Evolutionary conservation across 2,113 vertebrate genomes (phyloP), one percentile per base, ranked within the genome.

Genomic region (Megaleporinus macrocephalus): DNA sequence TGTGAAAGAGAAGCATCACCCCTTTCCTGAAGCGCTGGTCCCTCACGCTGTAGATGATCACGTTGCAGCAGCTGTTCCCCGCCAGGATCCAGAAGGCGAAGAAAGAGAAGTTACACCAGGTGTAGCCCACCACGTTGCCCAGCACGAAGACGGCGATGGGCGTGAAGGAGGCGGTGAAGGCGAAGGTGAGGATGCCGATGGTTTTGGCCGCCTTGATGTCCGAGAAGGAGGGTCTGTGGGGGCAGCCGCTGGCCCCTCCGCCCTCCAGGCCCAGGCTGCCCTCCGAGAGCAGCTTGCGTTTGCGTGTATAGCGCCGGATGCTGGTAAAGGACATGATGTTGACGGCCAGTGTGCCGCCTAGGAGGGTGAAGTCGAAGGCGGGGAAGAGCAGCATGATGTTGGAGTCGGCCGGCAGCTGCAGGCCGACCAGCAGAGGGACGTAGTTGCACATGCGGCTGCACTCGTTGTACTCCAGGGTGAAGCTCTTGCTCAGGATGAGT

Each of bases 401-500:
- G 86, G 92, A 91, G 16, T 92, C 87, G 5, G 89, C 57, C 0
- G 91, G 89, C 5, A 88, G 62, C 49, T 82, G 87, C 41, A 81
- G 71, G 27, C 82, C 84, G 2, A 86, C 76, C 75, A 88, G 51
- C 0, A 92, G 68, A 0, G 94, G 92, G 12, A 83, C 87, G 76
- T 95, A 95, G 91, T 91, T 96, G 51, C 95, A 96, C 95, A 95
- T 94, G 2, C 95, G 94, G 83, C 95, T 96, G 89, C 95, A 96
- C 78, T 91, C 89, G 29, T 94, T 95, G 91, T 96, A 96, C 84
- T 94, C 93, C 85, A 96, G 74, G 15, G 90, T 93, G 74, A 96
- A 93, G 86, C 89, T 92, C 5, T 85, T 88, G 83, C 92, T 91
- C 53, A 93, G 90, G 70, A 94, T 82, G 62, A 96, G 85, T 0